Percentiles rank a stretch among this genome's conserved stretches.
Evolutionary conservation across 2,888 invertebrate species (phyloP).

Genomic region (Meta bourneti): DNA sequence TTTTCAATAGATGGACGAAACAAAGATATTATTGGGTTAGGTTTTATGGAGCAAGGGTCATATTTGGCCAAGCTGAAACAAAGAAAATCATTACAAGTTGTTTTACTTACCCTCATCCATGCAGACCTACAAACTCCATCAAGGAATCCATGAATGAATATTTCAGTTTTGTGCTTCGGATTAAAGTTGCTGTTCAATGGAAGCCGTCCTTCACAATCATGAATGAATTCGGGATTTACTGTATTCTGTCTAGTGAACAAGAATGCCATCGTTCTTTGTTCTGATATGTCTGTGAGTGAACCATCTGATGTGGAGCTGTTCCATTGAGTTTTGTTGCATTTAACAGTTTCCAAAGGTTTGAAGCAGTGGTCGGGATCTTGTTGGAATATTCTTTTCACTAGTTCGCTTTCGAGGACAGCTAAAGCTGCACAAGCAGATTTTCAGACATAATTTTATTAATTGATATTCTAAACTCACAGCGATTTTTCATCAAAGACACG

Average conservation of each 20-base stretch:
- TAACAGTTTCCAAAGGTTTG: slow-evolving; percentile 10
- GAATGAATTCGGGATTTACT: slow-evolving; percentile 55
- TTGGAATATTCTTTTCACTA: slow-evolving; percentile 60
- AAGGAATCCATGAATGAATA: slow-evolving; percentile 71
- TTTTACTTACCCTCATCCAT: slow-evolving; percentile 71
- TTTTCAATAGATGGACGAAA: too few relatives aligned
- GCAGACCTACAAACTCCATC: slow-evolving; percentile 72
- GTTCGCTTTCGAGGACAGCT: slow-evolving; percentile 31
- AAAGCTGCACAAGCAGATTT: slow-evolving; percentile 3
- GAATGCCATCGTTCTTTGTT: slow-evolving; percentile 35
- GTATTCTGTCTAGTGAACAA: slow-evolving; percentile 59
- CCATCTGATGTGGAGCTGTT: background rate
- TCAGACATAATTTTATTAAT: background rate
- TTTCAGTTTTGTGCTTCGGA: slow-evolving; percentile 48
- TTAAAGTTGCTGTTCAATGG: slow-evolving; percentile 57
- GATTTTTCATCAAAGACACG: background rate
- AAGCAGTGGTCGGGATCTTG: slow-evolving; percentile 68
- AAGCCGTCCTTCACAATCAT: slow-evolving; percentile 35
- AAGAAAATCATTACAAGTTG: background rate
- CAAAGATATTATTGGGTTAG: too few relatives aligned
- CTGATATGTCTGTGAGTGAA: too few relatives aligned
- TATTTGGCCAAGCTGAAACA: background rate
- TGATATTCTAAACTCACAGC: background rate
- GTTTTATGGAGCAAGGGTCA: too few relatives aligned
- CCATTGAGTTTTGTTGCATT: slow-evolving; percentile 23